phyloP scores from a whole-genome alignment of 2,113 vertebrate species.

The Mus musculus region GRCm39 chr3:48602001-48602500 shows the following conservation, averaged over 20 bases:
- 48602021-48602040: not conserved
- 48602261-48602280: not conserved
- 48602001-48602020: no score
- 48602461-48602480: not conserved
- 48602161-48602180: not conserved
- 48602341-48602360: no score
- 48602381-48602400: no score
- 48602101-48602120: not conserved
- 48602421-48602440: not conserved
- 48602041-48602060: not conserved
- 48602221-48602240: no score
- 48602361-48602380: not conserved
- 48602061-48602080: not conserved
- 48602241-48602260: not conserved
- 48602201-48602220: not conserved
- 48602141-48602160: not conserved
- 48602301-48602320: no score
- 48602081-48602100: not conserved
- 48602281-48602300: not conserved
- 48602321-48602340: no score
- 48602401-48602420: not conserved
- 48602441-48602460: not conserved
- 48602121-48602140: not conserved
- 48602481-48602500: not conserved
- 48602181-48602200: not conserved